Percentiles rank a stretch among this genome's conserved stretches.
Conservation (phyloP, 2,888 invertebrate genomes). For the Acanthopleura granulata region DNA sequence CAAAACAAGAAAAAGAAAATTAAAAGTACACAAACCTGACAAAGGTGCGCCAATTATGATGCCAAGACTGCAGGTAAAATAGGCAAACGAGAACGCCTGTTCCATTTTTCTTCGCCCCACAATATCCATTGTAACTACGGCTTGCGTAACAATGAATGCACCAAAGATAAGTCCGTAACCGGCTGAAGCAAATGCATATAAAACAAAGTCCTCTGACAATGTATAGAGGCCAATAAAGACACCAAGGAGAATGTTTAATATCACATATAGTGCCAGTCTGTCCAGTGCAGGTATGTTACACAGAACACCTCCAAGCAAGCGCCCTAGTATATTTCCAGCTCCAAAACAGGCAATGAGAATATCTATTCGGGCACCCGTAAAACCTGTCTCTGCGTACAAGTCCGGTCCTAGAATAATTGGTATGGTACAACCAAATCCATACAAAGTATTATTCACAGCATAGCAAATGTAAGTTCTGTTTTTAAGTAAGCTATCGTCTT, state of each 20-base stretch:
- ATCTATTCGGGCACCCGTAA: not conserved
- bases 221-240: not conserved
- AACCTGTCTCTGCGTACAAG: slow-evolving; percentile 2
- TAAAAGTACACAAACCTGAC: not conserved
- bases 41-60: not conserved
- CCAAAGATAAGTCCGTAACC: slow-evolving; percentile 12
- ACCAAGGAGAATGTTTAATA: not conserved
- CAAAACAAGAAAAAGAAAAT: no score
- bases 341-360: slow-evolving; percentile 15
- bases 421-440: slow-evolving; percentile 4
- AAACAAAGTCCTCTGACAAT: not conserved
- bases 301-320: not conserved
- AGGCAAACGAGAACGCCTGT: slow-evolving; percentile 3
- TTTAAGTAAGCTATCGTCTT: not conserved
- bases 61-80: slow-evolving; percentile 15
- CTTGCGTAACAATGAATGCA: slow-evolving; percentile 13
- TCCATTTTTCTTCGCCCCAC: slow-evolving; percentile 4
- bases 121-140: slow-evolving; percentile 13
- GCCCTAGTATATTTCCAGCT: slow-evolving; percentile 7
- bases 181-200: not conserved
- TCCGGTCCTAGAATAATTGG: slow-evolving; percentile 12
- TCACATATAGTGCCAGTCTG: slow-evolving; percentile 12
- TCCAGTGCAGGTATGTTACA: slow-evolving; percentile 4
- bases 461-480: slow-evolving; percentile 14
- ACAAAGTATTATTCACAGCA: slow-evolving; percentile 8